phyloP scores from a whole-genome alignment of 2,888 invertebrate genomes.

The Stenurella melanura region DNA sequence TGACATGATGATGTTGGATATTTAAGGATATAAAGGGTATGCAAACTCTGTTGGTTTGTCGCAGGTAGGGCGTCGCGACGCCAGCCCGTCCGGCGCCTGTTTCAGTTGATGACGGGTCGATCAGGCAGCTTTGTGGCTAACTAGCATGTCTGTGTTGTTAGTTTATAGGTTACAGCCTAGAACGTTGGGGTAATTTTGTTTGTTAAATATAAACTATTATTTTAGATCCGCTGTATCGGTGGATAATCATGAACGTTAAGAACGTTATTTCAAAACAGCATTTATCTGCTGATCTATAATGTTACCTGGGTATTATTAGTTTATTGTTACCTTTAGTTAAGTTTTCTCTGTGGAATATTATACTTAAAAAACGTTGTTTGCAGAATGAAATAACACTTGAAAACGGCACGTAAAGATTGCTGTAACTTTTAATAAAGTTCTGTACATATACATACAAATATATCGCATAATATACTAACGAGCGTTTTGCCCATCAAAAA shows the following conservation, averaged over 20 bases:
- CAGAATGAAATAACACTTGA: no score
- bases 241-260: not conserved
- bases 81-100: constrained; percentile 66
- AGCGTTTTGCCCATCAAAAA: no score
- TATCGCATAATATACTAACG: no score
- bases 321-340: no score
- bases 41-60: constrained; percentile 61
- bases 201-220: constrained; percentile 5
- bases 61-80: constrained; percentile 67
- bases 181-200: constrained; percentile 26
- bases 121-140: constrained; percentile 66
- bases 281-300: not conserved
- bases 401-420: no score
- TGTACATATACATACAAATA: no score
- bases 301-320: no score
- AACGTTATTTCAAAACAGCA: not conserved
- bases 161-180: constrained; percentile 30
- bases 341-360: no score
- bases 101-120: constrained; percentile 69
- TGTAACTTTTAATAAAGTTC: no score
- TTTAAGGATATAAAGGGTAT: constrained; percentile 58
- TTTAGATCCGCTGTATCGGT: not conserved
- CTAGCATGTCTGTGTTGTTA: constrained; percentile 61
- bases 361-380: no score
- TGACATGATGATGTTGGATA: constrained; percentile 54